A percentile compares a stretch with the other conserved stretches of the same genome.
Conservation (phyloP, 2,113 vertebrate species). For the Ardeotis arabs region DNA sequence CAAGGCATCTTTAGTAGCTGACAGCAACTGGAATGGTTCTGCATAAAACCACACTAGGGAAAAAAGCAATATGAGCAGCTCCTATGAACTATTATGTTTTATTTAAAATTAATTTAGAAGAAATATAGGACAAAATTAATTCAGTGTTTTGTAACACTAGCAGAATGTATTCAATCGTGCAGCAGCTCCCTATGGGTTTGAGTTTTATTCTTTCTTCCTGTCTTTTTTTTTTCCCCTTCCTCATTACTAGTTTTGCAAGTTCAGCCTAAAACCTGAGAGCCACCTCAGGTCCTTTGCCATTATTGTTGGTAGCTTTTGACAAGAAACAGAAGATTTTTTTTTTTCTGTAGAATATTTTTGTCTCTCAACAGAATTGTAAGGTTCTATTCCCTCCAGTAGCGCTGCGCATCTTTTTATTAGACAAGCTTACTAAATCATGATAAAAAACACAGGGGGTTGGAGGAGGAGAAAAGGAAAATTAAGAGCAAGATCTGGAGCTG, state of each 20-base stretch:
- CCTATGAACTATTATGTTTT: background rate
- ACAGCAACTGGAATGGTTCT: background rate
- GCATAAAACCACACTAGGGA: background rate
- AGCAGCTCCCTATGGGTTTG: background rate
- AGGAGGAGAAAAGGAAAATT: background rate
- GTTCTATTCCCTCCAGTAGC: background rate
- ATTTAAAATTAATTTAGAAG: slow-evolving; percentile 23
- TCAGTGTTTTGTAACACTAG: background rate
- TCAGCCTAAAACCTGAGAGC: background rate
- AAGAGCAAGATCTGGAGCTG: background rate
- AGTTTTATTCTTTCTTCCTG: background rate
- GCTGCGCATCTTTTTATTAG: background rate
- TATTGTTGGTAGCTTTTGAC: background rate
- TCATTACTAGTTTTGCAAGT: background rate
- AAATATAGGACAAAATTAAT: slow-evolving; percentile 19
- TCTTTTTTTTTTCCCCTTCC: background rate
- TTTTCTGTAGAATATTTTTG: background rate
- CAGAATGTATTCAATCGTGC: rapidly evolving
- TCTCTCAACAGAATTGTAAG: background rate
- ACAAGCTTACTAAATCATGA: background rate
- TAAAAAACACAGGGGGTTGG: background rate
- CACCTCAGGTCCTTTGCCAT: background rate
- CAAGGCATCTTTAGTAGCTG: background rate
- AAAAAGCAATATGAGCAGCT: background rate
- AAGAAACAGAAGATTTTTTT: background rate